Evolutionary conservation across 2,888 invertebrate genomes (phyloP), one percentile per base, ranked within the genome.

Genomic region (Adela reaumurella): DNA sequence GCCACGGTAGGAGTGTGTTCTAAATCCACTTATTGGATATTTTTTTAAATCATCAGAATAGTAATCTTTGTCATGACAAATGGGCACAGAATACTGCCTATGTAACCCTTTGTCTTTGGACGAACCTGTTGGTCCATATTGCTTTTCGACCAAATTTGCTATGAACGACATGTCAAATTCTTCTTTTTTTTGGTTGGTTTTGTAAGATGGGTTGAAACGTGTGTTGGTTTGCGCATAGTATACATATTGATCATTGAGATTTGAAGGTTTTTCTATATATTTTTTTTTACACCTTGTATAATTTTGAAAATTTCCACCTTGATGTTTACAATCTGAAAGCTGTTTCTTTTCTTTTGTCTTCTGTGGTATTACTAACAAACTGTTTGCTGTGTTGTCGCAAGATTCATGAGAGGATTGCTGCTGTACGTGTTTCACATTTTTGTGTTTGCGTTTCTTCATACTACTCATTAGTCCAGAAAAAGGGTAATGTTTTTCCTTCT

Each of bases 1-100:
- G 19, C 62, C 62, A 53, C 65, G 71, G 54, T 72, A 69, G 1
- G 74, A 71, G 53, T 67, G 72, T 35, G 35, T 8, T 8, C 11
- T 14, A 11, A 35, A 3, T 3, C 35, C 4, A 14, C 14, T 35
- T 8, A 35, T 35, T 8, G 35, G 11, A 14, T 35, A 35, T 35
- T 35, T 35, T 8, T 14, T 35, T 14, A 35, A 11, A 35, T 3
- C n/a, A 35, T 35, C 35, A 4, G 14, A 3, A 35, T 24, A 8
- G 24, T 24, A 8, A 24, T 24, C 24, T 24, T 14, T 35, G 35
- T 35, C 35, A 11, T 14, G 35, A 11, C 35, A 35, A 4, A 35
- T 14, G 8, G 35, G 35, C 35, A 35, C 6, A 11, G 35, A 35
- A 35, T 14, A 35, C 35, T 35, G 35, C 3, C 35, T 8, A 14